A percentile compares a stretch with the other conserved stretches of the same genome.
Evolutionary conservation across 2,797 vertebrate species (phyloP).

Genomic region (Malacoctenus gilli): DNA sequence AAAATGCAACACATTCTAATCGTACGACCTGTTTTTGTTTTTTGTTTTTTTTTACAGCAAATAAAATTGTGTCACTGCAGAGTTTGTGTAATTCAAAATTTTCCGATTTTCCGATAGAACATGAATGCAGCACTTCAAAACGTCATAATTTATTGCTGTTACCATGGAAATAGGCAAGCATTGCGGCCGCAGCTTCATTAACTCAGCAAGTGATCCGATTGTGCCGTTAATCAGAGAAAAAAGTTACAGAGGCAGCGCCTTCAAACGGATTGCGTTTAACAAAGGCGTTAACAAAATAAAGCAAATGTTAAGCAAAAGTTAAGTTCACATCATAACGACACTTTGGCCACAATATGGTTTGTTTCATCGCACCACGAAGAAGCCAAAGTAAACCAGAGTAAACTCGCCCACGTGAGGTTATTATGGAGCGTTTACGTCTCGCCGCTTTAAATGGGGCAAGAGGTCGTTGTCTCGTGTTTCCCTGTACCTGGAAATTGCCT

Average conservation of each 20-base stretch:
- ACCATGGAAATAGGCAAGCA: constrained; percentile 11
- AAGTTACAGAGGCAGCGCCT: too few species aligned
- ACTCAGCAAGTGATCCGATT: constrained; percentile 1
- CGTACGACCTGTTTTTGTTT: too few species aligned
- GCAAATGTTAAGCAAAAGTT: too few species aligned
- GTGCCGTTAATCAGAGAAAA: neutral
- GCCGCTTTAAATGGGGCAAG: constrained; percentile 8
- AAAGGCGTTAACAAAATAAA: too few species aligned
- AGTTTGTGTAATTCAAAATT: too few species aligned
- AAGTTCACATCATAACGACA: too few species aligned
- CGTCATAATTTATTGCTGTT: neutral
- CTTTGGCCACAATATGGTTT: too few species aligned
- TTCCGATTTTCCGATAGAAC: neutral
- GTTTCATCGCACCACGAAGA: too few species aligned
- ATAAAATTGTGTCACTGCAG: too few species aligned
- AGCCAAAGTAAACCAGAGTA: neutral
- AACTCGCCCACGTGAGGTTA: constrained; percentile 22
- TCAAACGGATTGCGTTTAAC: too few species aligned
- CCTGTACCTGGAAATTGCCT: neutral
- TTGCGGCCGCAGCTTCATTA: neutral
- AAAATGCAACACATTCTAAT: too few species aligned
- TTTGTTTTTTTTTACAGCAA: too few species aligned
- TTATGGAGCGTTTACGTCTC: constrained; percentile 15
- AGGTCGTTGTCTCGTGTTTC: constrained; percentile 1
- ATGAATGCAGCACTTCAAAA: neutral